These are phyloP conservation scores for Tiaroga cobitis DNA, from an alignment of 2,797 vertebrate species.

Conservation along the genomic window DNA sequence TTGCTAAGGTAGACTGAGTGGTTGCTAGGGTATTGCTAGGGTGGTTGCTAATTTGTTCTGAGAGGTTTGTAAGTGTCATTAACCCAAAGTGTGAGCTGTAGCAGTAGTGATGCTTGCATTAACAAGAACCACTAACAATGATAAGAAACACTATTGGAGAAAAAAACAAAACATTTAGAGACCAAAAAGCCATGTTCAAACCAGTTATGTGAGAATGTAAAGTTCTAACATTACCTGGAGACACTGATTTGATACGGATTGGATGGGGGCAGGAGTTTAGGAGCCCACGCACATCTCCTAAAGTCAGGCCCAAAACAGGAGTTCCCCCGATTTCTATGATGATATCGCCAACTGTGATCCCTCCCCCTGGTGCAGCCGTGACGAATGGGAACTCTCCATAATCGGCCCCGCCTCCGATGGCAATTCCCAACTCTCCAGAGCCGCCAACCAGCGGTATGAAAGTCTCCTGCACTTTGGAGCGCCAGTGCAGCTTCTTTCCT, in stretches of 20 bases:
- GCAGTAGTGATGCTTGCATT: not conserved
- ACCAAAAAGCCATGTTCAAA: not conserved
- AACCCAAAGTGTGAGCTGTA: not conserved
- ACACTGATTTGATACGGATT: slow-evolving; percentile 81
- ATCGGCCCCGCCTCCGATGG: slow-evolving; percentile 79
- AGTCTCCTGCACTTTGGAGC: slow-evolving; percentile 81
- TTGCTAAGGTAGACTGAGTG: not conserved
- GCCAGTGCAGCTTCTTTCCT: slow-evolving; percentile 82
- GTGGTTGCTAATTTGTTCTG: not conserved
- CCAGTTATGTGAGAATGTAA: not conserved
- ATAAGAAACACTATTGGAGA: not conserved
- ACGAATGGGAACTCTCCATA: slow-evolving; percentile 82
- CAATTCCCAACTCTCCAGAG: slow-evolving; percentile 78
- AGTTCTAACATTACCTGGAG: slow-evolving; percentile 70
- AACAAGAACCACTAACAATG: not conserved
- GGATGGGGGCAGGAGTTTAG: slow-evolving; percentile 81
- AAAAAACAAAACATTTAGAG: not conserved
- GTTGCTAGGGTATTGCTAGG: not conserved
- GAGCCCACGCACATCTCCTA: slow-evolving; percentile 80
- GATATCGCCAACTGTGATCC: slow-evolving; percentile 77
- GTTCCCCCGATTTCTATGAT: slow-evolving; percentile 81
- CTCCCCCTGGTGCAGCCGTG: slow-evolving; percentile 75
- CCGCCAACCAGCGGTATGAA: slow-evolving; percentile 75
- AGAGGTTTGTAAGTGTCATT: not conserved
- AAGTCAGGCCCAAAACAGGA: slow-evolving; percentile 80